Conservation (phyloP, 37 sponge, comb jelly and placozoan species). For the Diacarnus erythraeanus region DNA sequence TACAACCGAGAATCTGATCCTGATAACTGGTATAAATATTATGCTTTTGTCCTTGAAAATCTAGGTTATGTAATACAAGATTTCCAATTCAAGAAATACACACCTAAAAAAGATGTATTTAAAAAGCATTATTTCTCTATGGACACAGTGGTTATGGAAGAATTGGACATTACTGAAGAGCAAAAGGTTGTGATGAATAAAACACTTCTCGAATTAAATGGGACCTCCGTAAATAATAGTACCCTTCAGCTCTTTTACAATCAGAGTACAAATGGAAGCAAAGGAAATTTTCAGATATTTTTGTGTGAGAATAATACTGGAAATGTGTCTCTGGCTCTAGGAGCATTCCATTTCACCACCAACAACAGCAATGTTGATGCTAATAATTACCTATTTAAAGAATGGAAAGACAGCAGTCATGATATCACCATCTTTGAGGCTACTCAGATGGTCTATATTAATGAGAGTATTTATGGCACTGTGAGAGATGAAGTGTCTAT, state of each 20-base stretch:
- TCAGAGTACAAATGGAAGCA: not conserved
- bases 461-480: too few species aligned
- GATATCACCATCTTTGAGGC: too few species aligned
- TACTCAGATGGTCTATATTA: too few species aligned
- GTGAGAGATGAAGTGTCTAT: too few species aligned
- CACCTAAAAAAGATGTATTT: too few species aligned
- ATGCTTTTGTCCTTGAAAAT: not conserved
- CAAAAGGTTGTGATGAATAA: too few species aligned
- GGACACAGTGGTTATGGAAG: conserved; percentile 8
- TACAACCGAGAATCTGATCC: not conserved
- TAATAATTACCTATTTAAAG: too few species aligned
- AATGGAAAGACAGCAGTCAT: too few species aligned
- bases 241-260: not conserved
- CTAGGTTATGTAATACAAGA: not conserved
- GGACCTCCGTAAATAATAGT: not conserved
- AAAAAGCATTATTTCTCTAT: not conserved
- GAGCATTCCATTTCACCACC: conserved; percentile 13
- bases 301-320: not conserved
- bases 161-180: not conserved
- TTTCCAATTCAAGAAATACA: not conserved
- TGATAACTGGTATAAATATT: not conserved
- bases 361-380: too few species aligned
- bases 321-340: not conserved
- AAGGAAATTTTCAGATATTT: conserved; percentile 3
- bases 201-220: not conserved